Base-by-base conservation (phyloP, 1,140 invertebrate species). In the Drosophila ambigua region DNA sequence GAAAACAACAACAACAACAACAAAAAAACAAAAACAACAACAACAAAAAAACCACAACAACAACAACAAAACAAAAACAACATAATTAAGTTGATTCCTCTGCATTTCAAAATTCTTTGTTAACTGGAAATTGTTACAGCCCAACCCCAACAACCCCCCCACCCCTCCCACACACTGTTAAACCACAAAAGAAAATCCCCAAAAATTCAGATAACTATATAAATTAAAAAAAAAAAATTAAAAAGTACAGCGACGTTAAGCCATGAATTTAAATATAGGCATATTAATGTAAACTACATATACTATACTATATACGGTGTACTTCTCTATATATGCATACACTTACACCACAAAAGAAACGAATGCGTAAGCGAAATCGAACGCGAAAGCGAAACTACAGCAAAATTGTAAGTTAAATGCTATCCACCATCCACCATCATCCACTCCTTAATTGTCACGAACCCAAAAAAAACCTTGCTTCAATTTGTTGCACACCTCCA, bases 221-320 rank as follows among this genome's bases (percentile, higher is more conserved):
- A 55, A 62, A 24, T 24, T 24, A 55, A 62, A 20, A 0, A 2
- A 0, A 2, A 16, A 16, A 55, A 62, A 71, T 66, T 49, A 68
- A 68, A 66, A 69, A 72, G 67, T 82, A 79, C 74, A 87, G 83
- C 74, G 83, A 88, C 78, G 67, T 82, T 68, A 87, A 78, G 71
- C 78, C 82, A 88, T 88, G 79, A 88, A 87, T 87, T 87, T 88
- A 87, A 83, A 77, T 83, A 64, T 77, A 83, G 76, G 67, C 67
- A 79, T 79, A 87, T 77, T 82, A 79, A 67, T 79, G 83, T 83
- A 88, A 79, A 88, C 83, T 39, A 39, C 35, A 39, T 39, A 39
- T 39, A 28, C 26, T 39, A 39, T 39, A 28, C 26, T 87, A 79
- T 79, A 82, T 66, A 82, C 63, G 58, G 80, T 77, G 78, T 81